Percentiles rank a stretch among this genome's conserved stretches.
Conservation (phyloP, 2,888 invertebrate genomes). For the Balanococcus diminutus region DNA sequence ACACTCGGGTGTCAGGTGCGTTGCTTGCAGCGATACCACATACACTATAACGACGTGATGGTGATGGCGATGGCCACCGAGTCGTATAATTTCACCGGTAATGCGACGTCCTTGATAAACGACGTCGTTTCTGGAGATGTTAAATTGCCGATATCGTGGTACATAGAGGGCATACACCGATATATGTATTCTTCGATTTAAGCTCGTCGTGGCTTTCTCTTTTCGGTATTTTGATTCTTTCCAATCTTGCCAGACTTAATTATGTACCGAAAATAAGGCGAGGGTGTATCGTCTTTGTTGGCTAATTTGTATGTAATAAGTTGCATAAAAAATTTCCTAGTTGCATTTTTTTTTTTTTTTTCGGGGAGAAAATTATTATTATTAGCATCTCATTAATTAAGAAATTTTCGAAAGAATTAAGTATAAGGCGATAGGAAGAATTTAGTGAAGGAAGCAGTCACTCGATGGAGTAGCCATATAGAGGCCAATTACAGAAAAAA, state of each 20-base stretch:
- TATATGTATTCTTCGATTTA: neutral
- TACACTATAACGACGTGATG: too few relatives aligned
- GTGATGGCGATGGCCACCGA: conserved; percentile 23
- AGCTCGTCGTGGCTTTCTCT: neutral
- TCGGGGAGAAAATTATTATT: neutral
- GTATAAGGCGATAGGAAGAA: neutral
- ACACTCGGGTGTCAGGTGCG: conserved; percentile 19
- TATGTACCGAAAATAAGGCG: neutral
- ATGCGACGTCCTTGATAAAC: conserved; percentile 36
- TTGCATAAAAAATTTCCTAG: neutral
- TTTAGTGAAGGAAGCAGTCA: too few relatives aligned
- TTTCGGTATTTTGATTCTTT: neutral
- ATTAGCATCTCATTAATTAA: neutral
- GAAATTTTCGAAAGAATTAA: neutral
- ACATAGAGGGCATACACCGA: neutral
- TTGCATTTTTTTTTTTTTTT: neutral
- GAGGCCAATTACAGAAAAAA: too few relatives aligned
- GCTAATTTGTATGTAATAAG: neutral
- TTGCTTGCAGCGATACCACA: conserved; percentile 8
- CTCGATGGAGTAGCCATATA: too few relatives aligned
- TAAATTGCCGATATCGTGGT: neutral
- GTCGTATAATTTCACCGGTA: conserved; percentile 31
- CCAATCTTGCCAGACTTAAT: neutral
- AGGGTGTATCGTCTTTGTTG: neutral
- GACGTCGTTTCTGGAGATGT: neutral